phyloP scores from a whole-genome alignment of 2,888 invertebrate genomes.

The Exephanes ischioxanthus region DNA sequence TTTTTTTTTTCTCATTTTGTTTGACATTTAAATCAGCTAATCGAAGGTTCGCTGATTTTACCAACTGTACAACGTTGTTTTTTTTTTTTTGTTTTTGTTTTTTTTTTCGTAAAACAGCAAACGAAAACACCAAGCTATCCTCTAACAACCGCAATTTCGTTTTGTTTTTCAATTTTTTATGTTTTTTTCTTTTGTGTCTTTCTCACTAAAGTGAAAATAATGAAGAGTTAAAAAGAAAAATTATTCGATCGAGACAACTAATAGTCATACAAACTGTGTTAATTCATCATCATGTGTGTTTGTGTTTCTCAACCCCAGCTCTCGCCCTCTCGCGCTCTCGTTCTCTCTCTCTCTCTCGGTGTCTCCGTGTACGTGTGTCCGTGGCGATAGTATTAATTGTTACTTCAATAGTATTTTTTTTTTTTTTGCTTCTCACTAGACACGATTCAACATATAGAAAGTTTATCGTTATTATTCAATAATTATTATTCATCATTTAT shows the following conservation, averaged over 20 bases:
- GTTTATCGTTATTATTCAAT: constrained; percentile 84
- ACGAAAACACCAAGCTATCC: constrained; percentile 83
- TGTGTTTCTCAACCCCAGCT: constrained; percentile 40
- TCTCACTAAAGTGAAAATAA: constrained; percentile 66
- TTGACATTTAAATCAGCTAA: constrained; percentile 72
- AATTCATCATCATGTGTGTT: constrained; percentile 63
- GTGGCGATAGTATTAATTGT: constrained; percentile 79
- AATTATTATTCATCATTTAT: constrained; percentile 83
- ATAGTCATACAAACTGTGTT: constrained; percentile 78
- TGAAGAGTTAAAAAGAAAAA: constrained; percentile 63
- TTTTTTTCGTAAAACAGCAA: constrained; percentile 79
- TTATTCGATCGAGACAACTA: constrained; percentile 76
- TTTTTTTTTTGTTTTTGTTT: not conserved
- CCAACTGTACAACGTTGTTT: constrained; percentile 77
- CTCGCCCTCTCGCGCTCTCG: constrained; percentile 20
- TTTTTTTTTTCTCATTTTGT: constrained; percentile 63
- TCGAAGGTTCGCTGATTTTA: constrained; percentile 72
- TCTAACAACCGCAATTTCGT: constrained; percentile 58
- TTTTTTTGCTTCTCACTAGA: constrained; percentile 82
- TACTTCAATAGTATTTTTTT: constrained; percentile 80
- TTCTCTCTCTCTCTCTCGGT: constrained; percentile 22
- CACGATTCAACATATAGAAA: constrained; percentile 84
- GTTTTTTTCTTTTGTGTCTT: constrained; percentile 39
- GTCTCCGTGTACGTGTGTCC: constrained; percentile 59
- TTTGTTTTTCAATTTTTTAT: constrained; percentile 35